Conservation (phyloP, 2,797 vertebrate genomes). For the Sylvilagus floridanus region DNA sequence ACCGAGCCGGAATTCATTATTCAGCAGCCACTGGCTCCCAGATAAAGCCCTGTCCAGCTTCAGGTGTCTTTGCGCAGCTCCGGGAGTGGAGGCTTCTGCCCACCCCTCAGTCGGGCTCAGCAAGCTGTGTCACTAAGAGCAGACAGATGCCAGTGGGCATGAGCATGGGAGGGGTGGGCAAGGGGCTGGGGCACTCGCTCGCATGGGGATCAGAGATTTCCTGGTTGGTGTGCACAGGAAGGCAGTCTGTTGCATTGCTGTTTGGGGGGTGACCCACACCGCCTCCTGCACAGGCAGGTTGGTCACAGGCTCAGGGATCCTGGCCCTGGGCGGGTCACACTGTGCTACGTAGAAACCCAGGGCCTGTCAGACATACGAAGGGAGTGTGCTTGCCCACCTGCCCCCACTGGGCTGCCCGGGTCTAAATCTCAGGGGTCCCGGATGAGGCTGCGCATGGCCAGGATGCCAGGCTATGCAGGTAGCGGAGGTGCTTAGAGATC, state of each 20-base stretch:
- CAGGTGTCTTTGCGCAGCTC: slow-evolving; percentile 53
- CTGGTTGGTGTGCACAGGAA: not conserved
- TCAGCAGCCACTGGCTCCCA: slow-evolving; percentile 68
- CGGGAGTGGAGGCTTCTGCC: not conserved
- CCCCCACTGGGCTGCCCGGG: not conserved
- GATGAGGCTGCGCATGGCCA: fast-evolving
- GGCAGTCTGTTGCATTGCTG: not conserved
- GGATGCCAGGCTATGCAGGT: not conserved
- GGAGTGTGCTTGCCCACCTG: no score
- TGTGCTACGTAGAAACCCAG: not conserved
- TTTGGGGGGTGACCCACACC: not conserved
- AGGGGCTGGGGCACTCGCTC: not conserved
- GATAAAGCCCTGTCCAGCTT: slow-evolving; percentile 67
- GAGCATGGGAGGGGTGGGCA: not conserved
- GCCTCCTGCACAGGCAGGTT: not conserved
- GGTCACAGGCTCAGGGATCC: not conserved
- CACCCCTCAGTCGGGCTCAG: not conserved
- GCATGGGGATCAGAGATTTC: not conserved
- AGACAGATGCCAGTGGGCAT: not conserved
- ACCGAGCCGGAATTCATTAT: slow-evolving; percentile 79
- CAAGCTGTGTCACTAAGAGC: not conserved
- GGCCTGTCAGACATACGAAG: not conserved
- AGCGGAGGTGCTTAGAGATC: not conserved
- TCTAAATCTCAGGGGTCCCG: not conserved
- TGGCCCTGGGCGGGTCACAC: not conserved